Evolutionary conservation across 2,113 vertebrate genomes (phyloP).

Genomic region (Mungos mungo): DNA sequence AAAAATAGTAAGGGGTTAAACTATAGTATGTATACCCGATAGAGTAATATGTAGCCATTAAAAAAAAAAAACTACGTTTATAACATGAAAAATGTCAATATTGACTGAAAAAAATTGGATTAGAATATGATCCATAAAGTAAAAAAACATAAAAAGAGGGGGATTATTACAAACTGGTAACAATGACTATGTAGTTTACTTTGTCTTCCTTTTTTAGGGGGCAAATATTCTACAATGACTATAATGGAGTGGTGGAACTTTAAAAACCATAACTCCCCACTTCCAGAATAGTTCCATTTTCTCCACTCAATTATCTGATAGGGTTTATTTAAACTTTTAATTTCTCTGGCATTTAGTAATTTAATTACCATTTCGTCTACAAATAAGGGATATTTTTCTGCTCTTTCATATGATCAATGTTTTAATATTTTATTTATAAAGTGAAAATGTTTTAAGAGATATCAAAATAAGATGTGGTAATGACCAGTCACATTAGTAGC

Average conservation of each 20-base stretch:
- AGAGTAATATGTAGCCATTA: neutral
- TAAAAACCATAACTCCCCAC: neutral
- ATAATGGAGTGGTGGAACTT: neutral
- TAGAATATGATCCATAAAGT: neutral
- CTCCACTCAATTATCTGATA: slow-evolving; percentile 5
- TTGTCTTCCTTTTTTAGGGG: neutral
- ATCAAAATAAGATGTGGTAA: slow-evolving; percentile 38
- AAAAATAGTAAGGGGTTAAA: neutral
- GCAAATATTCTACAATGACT: neutral
- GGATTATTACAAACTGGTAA: neutral
- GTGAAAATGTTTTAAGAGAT: slow-evolving; percentile 18
- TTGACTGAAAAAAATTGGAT: slow-evolving; percentile 30
- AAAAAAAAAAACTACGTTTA: slow-evolving; percentile 22
- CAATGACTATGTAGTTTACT: neutral
- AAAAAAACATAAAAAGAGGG: neutral
- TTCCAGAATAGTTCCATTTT: slow-evolving; percentile 3
- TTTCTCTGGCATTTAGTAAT: slow-evolving; percentile 2
- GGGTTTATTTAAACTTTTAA: slow-evolving; percentile 8
- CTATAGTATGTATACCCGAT: neutral
- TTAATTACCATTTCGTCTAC: neutral
- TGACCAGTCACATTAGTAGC: neutral
- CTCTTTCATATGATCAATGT: neutral
- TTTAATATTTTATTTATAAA: slow-evolving; percentile 41
- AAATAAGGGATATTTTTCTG: neutral
- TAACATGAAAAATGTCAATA: slow-evolving; percentile 41